These are phyloP conservation scores for Cosmia trapezina DNA, from an alignment of 2,888 invertebrate genomes.

Conservation along the genomic window DNA sequence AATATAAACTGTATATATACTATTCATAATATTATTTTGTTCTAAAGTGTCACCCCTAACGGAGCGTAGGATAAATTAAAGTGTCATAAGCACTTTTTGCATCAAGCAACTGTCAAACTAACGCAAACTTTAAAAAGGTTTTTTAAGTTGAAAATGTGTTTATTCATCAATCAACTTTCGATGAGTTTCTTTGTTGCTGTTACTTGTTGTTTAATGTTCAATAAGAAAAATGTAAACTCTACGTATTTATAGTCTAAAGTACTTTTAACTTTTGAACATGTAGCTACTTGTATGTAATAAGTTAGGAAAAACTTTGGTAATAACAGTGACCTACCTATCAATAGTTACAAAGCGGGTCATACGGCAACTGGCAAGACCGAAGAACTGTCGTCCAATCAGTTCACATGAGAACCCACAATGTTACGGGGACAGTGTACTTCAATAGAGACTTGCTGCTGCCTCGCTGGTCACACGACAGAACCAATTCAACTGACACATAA, in stretches of 20 bases:
- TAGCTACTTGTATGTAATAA: background rate
- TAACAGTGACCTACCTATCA: constrained; percentile 15
- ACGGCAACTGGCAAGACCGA: background rate
- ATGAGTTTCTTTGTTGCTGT: constrained; percentile 25
- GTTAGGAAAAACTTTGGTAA: background rate
- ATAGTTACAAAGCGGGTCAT: constrained; percentile 15
- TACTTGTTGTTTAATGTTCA: constrained; percentile 1
- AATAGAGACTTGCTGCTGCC: background rate
- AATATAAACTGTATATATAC: background rate
- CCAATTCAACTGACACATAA: background rate
- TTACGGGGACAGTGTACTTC: background rate
- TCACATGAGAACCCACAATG: background rate
- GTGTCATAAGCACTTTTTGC: constrained; percentile 38
- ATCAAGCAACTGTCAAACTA: constrained; percentile 38
- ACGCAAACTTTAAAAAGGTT: constrained; percentile 28
- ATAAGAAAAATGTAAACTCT: background rate
- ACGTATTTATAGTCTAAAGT: background rate
- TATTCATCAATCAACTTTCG: constrained; percentile 23
- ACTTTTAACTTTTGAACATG: background rate
- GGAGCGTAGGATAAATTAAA: constrained; percentile 40
- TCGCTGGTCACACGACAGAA: background rate
- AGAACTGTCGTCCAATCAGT: background rate
- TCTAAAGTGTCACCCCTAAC: constrained; percentile 13
- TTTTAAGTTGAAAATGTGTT: constrained; percentile 16
- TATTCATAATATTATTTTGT: constrained; percentile 30